These are phyloP conservation scores for Parazoanthus atlanticus DNA, from an alignment of 92 coral and sea anemone genomes.

Conservation along the genomic window DNA sequence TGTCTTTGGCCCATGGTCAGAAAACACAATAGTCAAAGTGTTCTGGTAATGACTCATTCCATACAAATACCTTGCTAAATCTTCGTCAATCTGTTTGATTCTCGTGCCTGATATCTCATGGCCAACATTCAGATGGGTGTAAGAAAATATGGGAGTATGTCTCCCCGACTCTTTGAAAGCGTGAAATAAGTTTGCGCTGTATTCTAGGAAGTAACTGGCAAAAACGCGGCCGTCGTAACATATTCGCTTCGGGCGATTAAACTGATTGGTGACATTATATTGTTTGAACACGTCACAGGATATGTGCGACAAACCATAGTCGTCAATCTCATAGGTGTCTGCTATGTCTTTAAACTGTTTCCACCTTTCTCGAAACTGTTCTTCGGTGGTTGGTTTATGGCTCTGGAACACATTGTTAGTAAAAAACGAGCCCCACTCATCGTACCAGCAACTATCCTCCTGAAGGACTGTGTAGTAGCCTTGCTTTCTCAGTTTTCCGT, in stretches of 20 bases:
- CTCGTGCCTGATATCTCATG: conserved; percentile 86
- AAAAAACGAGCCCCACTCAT: conserved; percentile 85
- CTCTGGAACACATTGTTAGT: conserved; percentile 77
- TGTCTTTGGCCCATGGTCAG: conserved; percentile 96
- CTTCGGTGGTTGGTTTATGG: conserved; percentile 48
- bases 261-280: conserved; percentile 76
- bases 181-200: conserved; percentile 62
- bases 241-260: conserved; percentile 72
- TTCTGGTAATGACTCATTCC: conserved; percentile 70
- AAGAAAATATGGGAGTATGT: conserved; percentile 78
- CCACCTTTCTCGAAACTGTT: conserved; percentile 71
- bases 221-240: conserved; percentile 81
- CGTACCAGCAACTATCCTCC: conserved; percentile 98
- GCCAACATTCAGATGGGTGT: conserved; percentile 82
- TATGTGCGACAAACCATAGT: conserved; percentile 81
- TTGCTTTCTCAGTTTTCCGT: conserved; percentile 61
- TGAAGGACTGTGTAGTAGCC: conserved; percentile 89
- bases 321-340: conserved; percentile 63
- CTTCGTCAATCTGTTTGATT: conserved; percentile 78
- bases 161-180: conserved; percentile 60
- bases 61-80: conserved; percentile 68
- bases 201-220: conserved; percentile 75
- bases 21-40: conserved; percentile 83
- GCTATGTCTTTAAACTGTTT: conserved; percentile 54
- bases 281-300: conserved; percentile 81